These are phyloP conservation scores for Stenolophus ochropezus DNA, from an alignment of 2,888 invertebrate species.

Conservation along the genomic window DNA sequence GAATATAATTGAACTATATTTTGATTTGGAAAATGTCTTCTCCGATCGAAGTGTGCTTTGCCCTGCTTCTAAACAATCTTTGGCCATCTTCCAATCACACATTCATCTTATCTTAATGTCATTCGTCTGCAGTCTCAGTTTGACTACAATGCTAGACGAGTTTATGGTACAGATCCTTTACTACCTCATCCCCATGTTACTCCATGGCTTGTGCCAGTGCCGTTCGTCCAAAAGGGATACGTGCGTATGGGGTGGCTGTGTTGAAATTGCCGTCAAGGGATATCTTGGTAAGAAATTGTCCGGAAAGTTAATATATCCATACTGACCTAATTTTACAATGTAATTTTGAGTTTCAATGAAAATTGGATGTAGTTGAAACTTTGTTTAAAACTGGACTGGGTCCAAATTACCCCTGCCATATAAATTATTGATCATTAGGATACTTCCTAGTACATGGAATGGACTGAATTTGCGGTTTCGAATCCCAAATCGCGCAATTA, in stretches of 20 bases:
- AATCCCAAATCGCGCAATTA: not conserved
- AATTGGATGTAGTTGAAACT: not conserved
- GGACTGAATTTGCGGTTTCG: not conserved
- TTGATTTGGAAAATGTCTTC: not conserved
- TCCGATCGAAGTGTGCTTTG: not conserved
- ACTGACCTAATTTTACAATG: not conserved
- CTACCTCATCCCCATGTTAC: not conserved
- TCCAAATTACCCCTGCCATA: not conserved
- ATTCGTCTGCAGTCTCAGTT: not conserved
- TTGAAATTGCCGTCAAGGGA: not conserved
- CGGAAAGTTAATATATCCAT: not conserved
- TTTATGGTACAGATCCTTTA: not conserved
- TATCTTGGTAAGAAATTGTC: constrained; percentile 6
- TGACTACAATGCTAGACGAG: not conserved
- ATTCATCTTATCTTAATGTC: not conserved
- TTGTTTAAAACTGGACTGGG: not conserved
- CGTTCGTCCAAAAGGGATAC: not conserved
- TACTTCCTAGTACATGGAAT: not conserved
- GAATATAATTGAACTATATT: not conserved
- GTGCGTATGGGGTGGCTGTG: not conserved
- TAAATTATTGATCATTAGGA: not conserved
- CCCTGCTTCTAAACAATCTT: not conserved
- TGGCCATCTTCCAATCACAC: not conserved
- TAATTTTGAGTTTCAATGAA: not conserved
- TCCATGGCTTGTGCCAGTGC: constrained; percentile 27